These are phyloP conservation scores for Drosophila melanocephala DNA, from an alignment of 2,888 invertebrate genomes.

Conservation along the genomic window DNA sequence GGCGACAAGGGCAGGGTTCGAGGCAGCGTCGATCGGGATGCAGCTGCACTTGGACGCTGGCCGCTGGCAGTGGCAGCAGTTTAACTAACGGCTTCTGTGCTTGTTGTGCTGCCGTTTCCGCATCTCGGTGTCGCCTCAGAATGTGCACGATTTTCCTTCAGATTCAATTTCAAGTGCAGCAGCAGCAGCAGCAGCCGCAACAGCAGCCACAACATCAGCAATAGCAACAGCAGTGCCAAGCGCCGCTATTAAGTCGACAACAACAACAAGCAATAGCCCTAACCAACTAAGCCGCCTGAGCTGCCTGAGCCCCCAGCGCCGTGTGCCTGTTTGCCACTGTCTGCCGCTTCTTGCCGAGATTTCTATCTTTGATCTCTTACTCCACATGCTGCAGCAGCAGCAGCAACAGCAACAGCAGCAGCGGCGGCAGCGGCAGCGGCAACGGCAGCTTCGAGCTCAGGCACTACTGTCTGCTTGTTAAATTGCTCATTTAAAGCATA, in stretches of 20 bases:
- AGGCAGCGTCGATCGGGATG: constrained; percentile 60
- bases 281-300: constrained; percentile 56
- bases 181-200: constrained; percentile 50
- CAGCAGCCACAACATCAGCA: constrained; percentile 42
- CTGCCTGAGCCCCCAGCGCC: constrained; percentile 36
- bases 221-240: constrained; percentile 62
- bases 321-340: constrained; percentile 75
- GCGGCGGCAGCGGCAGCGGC: constrained; percentile 17
- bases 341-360: constrained; percentile 81
- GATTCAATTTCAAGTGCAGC: constrained; percentile 83
- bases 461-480: constrained; percentile 73
- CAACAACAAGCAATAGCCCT: constrained; percentile 82
- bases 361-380: constrained; percentile 84
- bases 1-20: constrained; percentile 78
- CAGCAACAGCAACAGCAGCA: constrained; percentile 18
- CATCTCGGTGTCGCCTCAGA: constrained; percentile 82
- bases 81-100: constrained; percentile 82
- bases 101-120: constrained; percentile 82
- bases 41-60: constrained; percentile 74
- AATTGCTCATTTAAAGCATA: constrained; percentile 23
- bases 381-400: constrained; percentile 76
- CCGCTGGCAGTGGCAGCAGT: constrained; percentile 67
- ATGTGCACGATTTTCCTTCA: constrained; percentile 80
- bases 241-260: constrained; percentile 83
- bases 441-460: constrained; percentile 22